Base-by-base conservation (phyloP, 2,797 vertebrate genomes). In the Diplodus sargus region DNA sequence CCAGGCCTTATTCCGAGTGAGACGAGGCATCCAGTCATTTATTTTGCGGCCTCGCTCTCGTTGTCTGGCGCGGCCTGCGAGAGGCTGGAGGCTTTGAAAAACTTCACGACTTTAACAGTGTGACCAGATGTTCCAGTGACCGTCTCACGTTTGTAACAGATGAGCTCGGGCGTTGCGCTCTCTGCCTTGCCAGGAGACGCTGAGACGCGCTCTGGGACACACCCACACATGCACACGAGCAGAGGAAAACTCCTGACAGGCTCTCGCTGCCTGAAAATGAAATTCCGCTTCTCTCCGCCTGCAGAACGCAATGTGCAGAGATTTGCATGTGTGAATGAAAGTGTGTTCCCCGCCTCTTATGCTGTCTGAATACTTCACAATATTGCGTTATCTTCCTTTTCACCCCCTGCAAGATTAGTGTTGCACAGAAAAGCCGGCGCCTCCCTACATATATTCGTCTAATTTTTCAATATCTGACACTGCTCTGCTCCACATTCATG, bases 121-220 rank as follows among this genome's bases (percentile, higher is more conserved):
- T 66, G 89, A 87, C 81, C 90, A 91, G 90, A 93, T 94, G 91
- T 90, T 92, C 51, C 60, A 23, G 79, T 66, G 84, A 74, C 53
- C 43, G 52, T 39, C 74, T 78, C 61, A 22, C 61, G 3, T 76
- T 85, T 61, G 81, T 68, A 74, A 75, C 73, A 70, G 74, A 86
- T 79, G 82, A 86, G 81, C 49, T 85, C 69, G 43, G 85, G 63
- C 85, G 72, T 84, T 78, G 49, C 79, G 61, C 87, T 82, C 81
- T 74, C 71, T 74, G 86, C 70, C 61, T 59, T 59, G 78, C 49
- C 64, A 56, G 79, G 81, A 49, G 74, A 87, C 30, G 71, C 82
- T 30, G 53, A 74, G 73, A 78, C 63, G 74, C 84, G 65, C 53
- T 70, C 49, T 4, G 28, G 70, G 60, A 83, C 81, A 82, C 83